A percentile compares a stretch with the other conserved stretches of the same genome.
phyloP scores from a whole-genome alignment of 2,888 invertebrate genomes.

The Allophyes oxyacanthae region DNA sequence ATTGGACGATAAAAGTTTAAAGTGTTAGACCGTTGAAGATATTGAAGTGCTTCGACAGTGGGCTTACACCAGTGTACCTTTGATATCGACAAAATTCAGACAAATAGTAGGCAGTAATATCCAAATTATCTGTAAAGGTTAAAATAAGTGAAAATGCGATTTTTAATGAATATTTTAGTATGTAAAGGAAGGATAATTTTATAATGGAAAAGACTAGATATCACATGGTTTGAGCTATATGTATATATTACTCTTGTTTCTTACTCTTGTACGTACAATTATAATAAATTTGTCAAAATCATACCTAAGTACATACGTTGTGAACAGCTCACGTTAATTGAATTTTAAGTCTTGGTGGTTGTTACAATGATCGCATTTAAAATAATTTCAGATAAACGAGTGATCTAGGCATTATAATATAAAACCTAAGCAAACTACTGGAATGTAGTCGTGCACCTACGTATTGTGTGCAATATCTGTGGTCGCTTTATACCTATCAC shows the following conservation, averaged over 20 bases:
- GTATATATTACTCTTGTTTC: conserved; percentile 73
- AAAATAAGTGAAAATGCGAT: conserved; percentile 54
- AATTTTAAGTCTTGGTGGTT: conserved; percentile 62
- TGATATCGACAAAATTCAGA: conserved; percentile 34
- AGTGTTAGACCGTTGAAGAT: conserved; percentile 41
- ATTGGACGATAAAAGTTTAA: conserved; percentile 50
- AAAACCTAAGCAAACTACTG: conserved; percentile 61
- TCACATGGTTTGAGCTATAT: conserved; percentile 88
- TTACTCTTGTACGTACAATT: conserved; percentile 70
- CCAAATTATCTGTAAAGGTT: conserved; percentile 52
- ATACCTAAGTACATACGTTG: conserved; percentile 63
- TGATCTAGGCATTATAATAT: conserved; percentile 62
- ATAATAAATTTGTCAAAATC: conserved; percentile 67
- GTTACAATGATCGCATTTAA: conserved; percentile 58
- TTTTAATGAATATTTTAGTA: conserved; percentile 55
- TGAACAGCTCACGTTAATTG: conserved; percentile 64
- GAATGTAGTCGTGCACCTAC: conserved; percentile 61
- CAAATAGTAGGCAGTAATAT: conserved; percentile 43
- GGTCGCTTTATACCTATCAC: conserved; percentile 51
- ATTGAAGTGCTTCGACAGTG: conserved; percentile 45
- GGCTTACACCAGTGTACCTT: conserved; percentile 22
- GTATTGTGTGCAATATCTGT: conserved; percentile 56
- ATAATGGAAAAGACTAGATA: conserved; percentile 86
- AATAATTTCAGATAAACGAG: conserved; percentile 56
- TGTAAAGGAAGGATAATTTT: conserved; percentile 71